phyloP scores from a whole-genome alignment of 2,113 vertebrate genomes.

The Eulacestoma nigropectus region DNA sequence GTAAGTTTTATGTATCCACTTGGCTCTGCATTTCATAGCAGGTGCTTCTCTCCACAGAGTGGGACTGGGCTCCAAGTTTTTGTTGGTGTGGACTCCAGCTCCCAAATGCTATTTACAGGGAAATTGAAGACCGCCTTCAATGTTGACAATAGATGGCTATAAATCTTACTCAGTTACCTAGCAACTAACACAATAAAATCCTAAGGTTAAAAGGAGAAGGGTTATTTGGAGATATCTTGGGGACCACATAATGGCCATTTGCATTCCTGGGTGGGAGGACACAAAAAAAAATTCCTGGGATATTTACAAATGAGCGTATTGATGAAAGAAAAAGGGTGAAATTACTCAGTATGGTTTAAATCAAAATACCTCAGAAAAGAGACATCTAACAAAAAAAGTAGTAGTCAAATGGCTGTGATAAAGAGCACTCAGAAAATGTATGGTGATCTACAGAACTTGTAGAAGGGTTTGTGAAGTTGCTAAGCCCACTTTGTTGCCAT shows the following conservation, averaged over 20 bases:
- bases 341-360: conserved; percentile 21
- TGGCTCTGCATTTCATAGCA: neutral
- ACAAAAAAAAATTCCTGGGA: conserved; percentile 3
- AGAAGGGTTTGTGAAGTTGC: neutral
- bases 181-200: conserved; percentile 75
- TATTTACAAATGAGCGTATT: conserved; percentile 51
- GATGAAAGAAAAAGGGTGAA: conserved; percentile 26
- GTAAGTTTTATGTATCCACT: neutral
- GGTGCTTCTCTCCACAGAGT: neutral
- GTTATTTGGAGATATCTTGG: conserved; percentile 66
- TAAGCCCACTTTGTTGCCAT: neutral
- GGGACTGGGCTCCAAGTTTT: conserved; percentile 34
- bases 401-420: conserved; percentile 11
- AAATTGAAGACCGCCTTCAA: conserved; percentile 65
- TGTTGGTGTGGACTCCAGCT: conserved; percentile 54
- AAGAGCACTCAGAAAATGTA: neutral
- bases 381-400: neutral
- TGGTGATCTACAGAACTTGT: neutral
- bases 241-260: conserved; percentile 42
- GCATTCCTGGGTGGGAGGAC: conserved; percentile 37
- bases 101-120: conserved; percentile 63
- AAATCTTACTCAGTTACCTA: conserved; percentile 78
- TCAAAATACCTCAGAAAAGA: conserved; percentile 15
- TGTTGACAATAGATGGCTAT: conserved; percentile 77
- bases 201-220: conserved; percentile 68